Percentiles rank a stretch among this genome's conserved stretches.
These are phyloP conservation scores for Tetranychus truncatus DNA, from an alignment of 2,888 invertebrate species.

Conservation along the genomic window DNA sequence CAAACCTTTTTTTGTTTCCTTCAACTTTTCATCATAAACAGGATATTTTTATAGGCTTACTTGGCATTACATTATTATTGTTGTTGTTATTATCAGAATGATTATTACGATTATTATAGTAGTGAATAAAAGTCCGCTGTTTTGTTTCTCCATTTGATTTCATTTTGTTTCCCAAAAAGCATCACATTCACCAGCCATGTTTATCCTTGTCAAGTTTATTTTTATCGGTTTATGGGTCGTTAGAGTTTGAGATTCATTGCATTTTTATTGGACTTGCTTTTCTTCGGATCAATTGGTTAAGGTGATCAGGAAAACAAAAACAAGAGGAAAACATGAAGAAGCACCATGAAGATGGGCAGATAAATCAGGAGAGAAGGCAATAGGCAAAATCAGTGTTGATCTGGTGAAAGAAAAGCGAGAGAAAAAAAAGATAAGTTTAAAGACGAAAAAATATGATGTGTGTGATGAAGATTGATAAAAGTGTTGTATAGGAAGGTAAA, in stretches of 20 bases:
- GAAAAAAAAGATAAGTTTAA: background rate
- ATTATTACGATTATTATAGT: no score
- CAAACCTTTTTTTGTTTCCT: no score
- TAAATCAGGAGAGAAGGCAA: background rate
- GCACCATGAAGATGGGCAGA: background rate
- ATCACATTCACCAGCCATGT: background rate
- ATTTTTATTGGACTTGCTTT: background rate
- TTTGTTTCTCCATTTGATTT: background rate
- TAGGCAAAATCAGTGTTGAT: background rate
- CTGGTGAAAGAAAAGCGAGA: no score
- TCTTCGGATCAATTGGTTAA: background rate
- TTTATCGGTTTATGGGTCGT: slow-evolving; percentile 1
- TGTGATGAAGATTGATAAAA: background rate
- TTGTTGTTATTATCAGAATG: no score
- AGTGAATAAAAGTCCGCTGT: background rate
- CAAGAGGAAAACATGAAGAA: background rate
- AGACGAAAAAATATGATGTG: background rate
- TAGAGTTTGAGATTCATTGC: slow-evolving; percentile 1
- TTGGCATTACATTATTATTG: no score
- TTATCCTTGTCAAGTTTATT: background rate
- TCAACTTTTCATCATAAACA: no score
- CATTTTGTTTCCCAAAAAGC: background rate
- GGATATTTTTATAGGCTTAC: no score
- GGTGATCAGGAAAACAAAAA: background rate
- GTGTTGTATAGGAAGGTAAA: background rate